Evolutionary conservation across 1,140 invertebrate species (phyloP), one percentile per base, ranked within the genome.

Genomic region (Scaptomyza hsui): DNA sequence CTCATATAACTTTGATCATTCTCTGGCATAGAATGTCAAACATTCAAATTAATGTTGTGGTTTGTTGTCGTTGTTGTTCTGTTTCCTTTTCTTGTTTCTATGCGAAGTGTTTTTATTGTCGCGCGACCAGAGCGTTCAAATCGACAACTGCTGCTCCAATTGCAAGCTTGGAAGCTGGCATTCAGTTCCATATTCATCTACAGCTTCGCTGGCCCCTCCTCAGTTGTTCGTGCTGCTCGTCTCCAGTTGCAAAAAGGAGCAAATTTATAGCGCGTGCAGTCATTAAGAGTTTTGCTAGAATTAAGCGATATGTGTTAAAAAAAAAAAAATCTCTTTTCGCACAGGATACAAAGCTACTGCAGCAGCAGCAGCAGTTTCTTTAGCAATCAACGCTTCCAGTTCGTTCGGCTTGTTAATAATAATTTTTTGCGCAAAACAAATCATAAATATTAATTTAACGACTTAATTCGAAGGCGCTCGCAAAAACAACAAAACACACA

Each of bases 371-470:
- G 51, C 51, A 13, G 19, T 29, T 55, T 18, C 51, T 55, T 55
- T n/a, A n/a, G 26, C 79, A 81, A 88, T 81, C 77, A 85, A 69
- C 56, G 57, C 39, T 13, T 63, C 13, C 18, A 16, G 39, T 63
- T 53, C 12, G 32, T 37, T 29, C 32, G 32, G 61, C 39, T 32
- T 37, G 69, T 73, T 73, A 65, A 81, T 81, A 75, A 75, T 57
- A n/a, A n/a, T n/a, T n/a, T 76, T 81, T 81, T 81, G 78, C 69
- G 57, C 78, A 88, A 29, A 88, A 88, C 82, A 88, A 86, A 86
- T 86, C 82, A 75, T 86, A 86, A 86, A 86, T 88, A 81, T 86
- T 88, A 57, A 86, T 86, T 88, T 86, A 61, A 88, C 63, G 82
- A 88, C 83, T 88, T 88, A 88, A 88, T 88, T 81, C 82, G 81